Conservation (phyloP, 1,140 invertebrate genomes). For the Stenopsyche tienmushanensis region DNA sequence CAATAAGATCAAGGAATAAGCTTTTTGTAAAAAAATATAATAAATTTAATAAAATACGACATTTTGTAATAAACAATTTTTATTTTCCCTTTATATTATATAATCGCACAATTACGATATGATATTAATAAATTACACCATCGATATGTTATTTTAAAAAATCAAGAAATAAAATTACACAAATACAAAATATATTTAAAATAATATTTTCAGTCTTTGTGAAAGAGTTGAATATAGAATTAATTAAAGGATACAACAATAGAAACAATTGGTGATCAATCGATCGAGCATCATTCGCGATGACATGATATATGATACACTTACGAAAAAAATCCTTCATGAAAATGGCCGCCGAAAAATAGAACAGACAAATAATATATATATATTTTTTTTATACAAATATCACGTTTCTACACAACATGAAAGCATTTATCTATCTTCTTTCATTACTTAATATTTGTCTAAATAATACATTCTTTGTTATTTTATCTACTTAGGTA, state of each 20-base stretch:
- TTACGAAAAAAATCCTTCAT: too few species aligned
- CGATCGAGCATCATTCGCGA: too few species aligned
- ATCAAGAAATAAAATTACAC: constrained; percentile 6
- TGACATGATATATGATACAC: too few species aligned
- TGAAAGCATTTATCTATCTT: constrained; percentile 33
- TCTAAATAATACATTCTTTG: constrained; percentile 30
- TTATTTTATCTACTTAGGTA: constrained; percentile 25
- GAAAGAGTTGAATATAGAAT: constrained; percentile 3
- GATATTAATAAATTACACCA: not conserved
- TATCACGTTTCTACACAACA: constrained; percentile 40
- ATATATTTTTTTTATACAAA: constrained; percentile 25
- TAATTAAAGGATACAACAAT: too few species aligned
- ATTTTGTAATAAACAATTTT: constrained; percentile 23
- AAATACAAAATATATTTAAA: constrained; percentile 4
- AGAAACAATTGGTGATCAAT: too few species aligned
- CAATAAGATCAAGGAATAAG: not conserved
- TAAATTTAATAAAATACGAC: not conserved
- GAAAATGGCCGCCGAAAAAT: too few species aligned
- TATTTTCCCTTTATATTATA: not conserved
- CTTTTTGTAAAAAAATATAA: too few species aligned
- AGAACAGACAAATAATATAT: too few species aligned
- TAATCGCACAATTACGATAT: not conserved
- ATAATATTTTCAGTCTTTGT: constrained; percentile 21
- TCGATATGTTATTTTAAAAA: not conserved
- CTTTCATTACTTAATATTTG: constrained; percentile 21